Base-by-base conservation (phyloP, 2,888 invertebrate species). In the Hecatera dysodea region DNA sequence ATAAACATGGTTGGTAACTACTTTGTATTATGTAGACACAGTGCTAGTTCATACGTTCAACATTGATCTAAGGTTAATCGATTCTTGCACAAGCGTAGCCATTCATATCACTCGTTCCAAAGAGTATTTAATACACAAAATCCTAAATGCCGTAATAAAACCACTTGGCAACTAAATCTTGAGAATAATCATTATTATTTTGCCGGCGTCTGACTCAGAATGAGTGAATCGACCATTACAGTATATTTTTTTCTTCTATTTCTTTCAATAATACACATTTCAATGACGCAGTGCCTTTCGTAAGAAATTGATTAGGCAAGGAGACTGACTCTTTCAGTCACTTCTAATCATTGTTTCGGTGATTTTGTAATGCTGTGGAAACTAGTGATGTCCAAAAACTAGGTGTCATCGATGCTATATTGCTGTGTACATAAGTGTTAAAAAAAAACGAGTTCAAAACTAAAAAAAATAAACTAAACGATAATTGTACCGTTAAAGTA, bases 131-230 rank as follows among this genome's bases (percentile, higher is more conserved):
- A 27, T 66, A 73, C 53, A 44, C 36, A 66, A 55, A 71, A 64
- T 64, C 52, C 29, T 64, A 67, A 57, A 68, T 60, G n/a, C 46
- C 22, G 44, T 65, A 66, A 66, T 67, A 69, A 67, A 75, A 66
- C 73, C 67, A 72, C 63, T 81, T 82, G 72, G 76, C 81, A 81
- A 72, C 75, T 17, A 60, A 39, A 72, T 70, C 53, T 60, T 59
- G 29, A 24, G 59, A 78, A 69, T 80, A 69, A 70, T 75, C 67
- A 68, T 79, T 53, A 74, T 59, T 64, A 61, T 80, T 72, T 79
- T 67, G 68, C 55, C 42, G 55, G 24, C 46, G 57, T 70, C 72
- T 81, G 76, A 83, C 56, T 79, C 76, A 78, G 56, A 70, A 59
- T 67, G 59, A 60, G 69, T 67, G 61, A 78, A 67, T 72, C 64